Evolutionary conservation across 2,797 vertebrate species (phyloP).

Genomic region (Melanotaenia parkinsoni): DNA sequence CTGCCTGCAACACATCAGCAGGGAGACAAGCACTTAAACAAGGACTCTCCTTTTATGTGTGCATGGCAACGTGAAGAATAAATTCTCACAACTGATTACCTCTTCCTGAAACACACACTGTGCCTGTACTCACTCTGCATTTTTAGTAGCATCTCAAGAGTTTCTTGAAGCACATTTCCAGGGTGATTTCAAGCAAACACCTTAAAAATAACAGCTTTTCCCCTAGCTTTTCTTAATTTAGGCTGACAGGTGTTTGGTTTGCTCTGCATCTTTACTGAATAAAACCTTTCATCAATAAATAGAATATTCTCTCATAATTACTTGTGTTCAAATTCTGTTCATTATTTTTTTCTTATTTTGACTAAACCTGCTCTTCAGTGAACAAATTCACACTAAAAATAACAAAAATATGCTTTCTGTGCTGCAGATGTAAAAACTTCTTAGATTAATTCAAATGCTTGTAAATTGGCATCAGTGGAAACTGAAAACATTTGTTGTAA

Average conservation of each 20-base stretch:
- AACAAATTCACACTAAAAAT: neutral
- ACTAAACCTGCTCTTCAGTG: neutral
- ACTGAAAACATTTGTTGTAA: neutral
- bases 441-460: neutral
- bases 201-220: neutral
- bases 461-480: neutral
- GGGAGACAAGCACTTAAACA: neutral
- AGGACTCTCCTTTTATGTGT: neutral
- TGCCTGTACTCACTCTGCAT: neutral
- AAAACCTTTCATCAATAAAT: conserved; percentile 18
- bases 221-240: neutral
- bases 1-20: conserved; percentile 72
- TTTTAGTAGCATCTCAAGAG: neutral
- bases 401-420: neutral
- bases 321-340: neutral
- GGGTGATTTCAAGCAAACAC: neutral
- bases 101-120: conserved; percentile 2
- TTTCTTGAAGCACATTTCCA: neutral
- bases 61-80: conserved; percentile 1
- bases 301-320: neutral
- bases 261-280: neutral
- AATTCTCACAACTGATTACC: conserved; percentile 14
- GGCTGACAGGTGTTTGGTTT: neutral
- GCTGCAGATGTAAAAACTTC: neutral
- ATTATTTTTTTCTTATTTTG: neutral